Base-by-base conservation (phyloP, 2,797 vertebrate genomes). In the Odontamblyopus lacepedii region DNA sequence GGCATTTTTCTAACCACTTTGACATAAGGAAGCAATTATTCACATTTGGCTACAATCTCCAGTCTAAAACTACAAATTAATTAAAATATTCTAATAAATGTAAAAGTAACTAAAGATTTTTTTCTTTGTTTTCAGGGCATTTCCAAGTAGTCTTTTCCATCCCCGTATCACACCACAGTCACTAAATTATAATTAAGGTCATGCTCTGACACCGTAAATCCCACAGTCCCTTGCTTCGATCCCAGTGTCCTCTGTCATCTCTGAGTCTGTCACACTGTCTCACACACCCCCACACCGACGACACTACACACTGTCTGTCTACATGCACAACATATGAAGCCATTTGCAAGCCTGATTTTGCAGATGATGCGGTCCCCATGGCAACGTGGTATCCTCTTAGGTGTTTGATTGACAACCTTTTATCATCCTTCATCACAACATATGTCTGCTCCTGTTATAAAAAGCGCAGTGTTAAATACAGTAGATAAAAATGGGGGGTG, bases 121-220 rank as follows among this genome's bases (percentile, higher is more conserved):
- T 3, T 26, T 57, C 27, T 60, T 60, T 15, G 15, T 30, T 30
- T 29, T 18, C 57, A 29, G 2, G 5, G 11, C 55, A 57, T 57
- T 11, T 57, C 11, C 55, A 57, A 48, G 44, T 5, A 27, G 4
- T 2, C 41, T 51, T 19, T 18, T 66, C 51, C 30, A 35, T 38
- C 15, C 8, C 63, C 70, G 3, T 4, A 6, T 30, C 44, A 30
- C 29, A 16, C 61, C 29, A 1, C 19, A 27, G 70, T 72, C 76
- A 77, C 63, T 82, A 78, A 5, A 83, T 84, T 73, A 81, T 73
- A 76, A 81, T 87, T 74, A 73, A 76, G 44, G 73, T 69, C 50
- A 23, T 30, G 64, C 78, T 65, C 64, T 72, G 73, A 73, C 57
- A 69, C 38, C 27, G 30, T 74, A 80, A 85, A 80, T 88, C 83